A percentile compares a stretch with the other conserved stretches of the same genome.
Conservation (phyloP, 2,888 invertebrate genomes). For the Deilephila porcellus region DNA sequence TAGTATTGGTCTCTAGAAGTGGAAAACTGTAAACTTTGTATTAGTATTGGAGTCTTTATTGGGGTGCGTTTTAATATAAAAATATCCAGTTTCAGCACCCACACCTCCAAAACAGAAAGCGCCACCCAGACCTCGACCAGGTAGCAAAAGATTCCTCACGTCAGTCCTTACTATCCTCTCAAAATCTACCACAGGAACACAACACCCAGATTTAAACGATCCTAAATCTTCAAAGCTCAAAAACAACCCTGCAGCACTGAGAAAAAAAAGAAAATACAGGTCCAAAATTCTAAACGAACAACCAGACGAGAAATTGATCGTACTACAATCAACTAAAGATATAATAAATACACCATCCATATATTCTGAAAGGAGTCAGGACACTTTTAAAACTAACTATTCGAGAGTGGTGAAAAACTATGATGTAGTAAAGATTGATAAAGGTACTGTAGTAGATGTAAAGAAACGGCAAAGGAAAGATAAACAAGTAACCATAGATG, state of each 20-base stretch:
- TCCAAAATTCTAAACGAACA: slow-evolving; percentile 49
- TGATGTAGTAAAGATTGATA: neutral
- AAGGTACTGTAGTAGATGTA: slow-evolving; percentile 44
- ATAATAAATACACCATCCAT: slow-evolving; percentile 57
- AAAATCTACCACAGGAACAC: slow-evolving; percentile 60
- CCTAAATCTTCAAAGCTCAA: slow-evolving; percentile 26
- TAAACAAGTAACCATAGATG: slow-evolving; percentile 42
- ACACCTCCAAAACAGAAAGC: slow-evolving; percentile 40
- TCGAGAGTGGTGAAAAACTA: neutral
- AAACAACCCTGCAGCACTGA: slow-evolving; percentile 3
- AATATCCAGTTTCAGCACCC: slow-evolving; percentile 39
- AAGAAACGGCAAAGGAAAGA: slow-evolving; percentile 34
- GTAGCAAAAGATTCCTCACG: slow-evolving; percentile 54
- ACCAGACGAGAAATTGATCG: slow-evolving; percentile 47
- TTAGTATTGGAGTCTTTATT: no score
- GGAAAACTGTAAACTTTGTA: no score
- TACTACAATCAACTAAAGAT: slow-evolving; percentile 56
- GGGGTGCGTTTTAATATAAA: neutral
- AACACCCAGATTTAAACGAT: slow-evolving; percentile 51
- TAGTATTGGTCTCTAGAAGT: no score
- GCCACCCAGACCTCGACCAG: slow-evolving; percentile 49
- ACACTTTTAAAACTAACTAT: slow-evolving; percentile 34
- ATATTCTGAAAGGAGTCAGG: slow-evolving; percentile 47
- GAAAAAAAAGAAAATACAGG: slow-evolving; percentile 43
- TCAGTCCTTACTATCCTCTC: slow-evolving; percentile 62